Evolutionary conservation across 2,113 vertebrate species (phyloP), one percentile per base, ranked within the genome.

Genomic region (Phaethornis superciliosus): DNA sequence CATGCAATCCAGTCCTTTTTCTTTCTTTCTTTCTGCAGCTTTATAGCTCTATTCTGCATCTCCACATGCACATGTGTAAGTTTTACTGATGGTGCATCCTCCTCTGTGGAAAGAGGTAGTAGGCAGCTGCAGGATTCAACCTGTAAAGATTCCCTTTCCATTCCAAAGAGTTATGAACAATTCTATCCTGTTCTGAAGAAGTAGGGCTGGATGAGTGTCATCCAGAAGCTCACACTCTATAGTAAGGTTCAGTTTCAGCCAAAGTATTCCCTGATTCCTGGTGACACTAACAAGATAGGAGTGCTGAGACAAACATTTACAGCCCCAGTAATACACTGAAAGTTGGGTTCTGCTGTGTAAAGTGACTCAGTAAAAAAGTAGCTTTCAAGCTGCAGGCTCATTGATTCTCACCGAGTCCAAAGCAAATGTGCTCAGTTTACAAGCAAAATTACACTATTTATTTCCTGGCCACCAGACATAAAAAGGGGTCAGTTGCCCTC

Each of bases 1-100:
- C 26, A 2, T 3, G 4, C 15, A 14, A 2, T 58, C 30, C 52
- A 42, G 10, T 32, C 28, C 33, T 54, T 7, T 23, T 30, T 6
- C 26, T 74, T 63, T 27, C 67, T 46, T 47, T 12, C 40, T 40
- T 47, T 60, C 62, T 46, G 62, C 4, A 11, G 35, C 4, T 37
- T 65, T 13, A 6, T 69, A 90, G 69, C 64, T 44, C 65, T 16
- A 32, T 26, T 18, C 67, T 60, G 51, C 55, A 88, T 76, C 70
- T 40, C 37, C 49, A 30, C 7, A 0, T 8, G 32, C 37, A 8
- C 1, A 0, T 23, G 17, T 15, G 1, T 3, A 2, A 40, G 56
- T 54, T 40, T 72, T 33, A 10, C 40, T 60, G 49, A 6, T 20
- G 42, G 71, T 0, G 2, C 33, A 21, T 12, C 62, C 46, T 56